Percentiles rank a stretch among this genome's conserved stretches.
Evolutionary conservation across 2,888 invertebrate species (phyloP).

Genomic region (Pyrrhia umbra): DNA sequence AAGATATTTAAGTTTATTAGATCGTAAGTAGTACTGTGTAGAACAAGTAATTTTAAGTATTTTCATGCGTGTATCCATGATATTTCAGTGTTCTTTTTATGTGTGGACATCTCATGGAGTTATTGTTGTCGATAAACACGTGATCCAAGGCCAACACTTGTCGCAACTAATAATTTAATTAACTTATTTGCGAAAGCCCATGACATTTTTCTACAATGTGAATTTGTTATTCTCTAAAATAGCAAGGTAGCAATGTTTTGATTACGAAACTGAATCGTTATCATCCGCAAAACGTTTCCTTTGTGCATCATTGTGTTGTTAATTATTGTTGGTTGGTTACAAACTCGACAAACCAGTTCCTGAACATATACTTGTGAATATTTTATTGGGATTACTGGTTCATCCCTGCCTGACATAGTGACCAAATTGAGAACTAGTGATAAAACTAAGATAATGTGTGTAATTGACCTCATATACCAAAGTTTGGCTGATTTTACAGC

Average conservation of each 20-base stretch:
- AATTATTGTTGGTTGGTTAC: constrained; percentile 24
- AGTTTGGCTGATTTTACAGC: background rate
- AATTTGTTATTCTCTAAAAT: constrained; percentile 12
- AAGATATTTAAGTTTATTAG: constrained; percentile 31
- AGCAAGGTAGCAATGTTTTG: constrained; percentile 66
- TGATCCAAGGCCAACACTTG: constrained; percentile 77
- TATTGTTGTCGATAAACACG: constrained; percentile 79
- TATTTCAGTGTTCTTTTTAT: constrained; percentile 63
- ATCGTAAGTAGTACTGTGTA: constrained; percentile 55
- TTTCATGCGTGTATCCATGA: constrained; percentile 35
- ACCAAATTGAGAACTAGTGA: constrained; percentile 32
- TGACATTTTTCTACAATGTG: constrained; percentile 21
- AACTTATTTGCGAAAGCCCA: constrained; percentile 35
- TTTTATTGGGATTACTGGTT: constrained; percentile 50
- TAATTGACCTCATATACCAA: background rate
- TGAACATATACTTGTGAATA: constrained; percentile 9
- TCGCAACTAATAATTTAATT: constrained; percentile 66
- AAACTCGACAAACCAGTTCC: constrained; percentile 29
- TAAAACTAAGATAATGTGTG: constrained; percentile 17
- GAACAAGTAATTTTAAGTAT: constrained; percentile 23
- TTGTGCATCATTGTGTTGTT: constrained; percentile 58
- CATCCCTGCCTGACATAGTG: constrained; percentile 37
- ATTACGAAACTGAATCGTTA: constrained; percentile 73
- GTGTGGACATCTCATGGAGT: constrained; percentile 70
- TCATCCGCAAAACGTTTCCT: constrained; percentile 67